Percentiles rank a stretch among this genome's conserved stretches.
Evolutionary conservation across 2,113 vertebrate species (phyloP).

Genomic region (Zosterops lateralis): DNA sequence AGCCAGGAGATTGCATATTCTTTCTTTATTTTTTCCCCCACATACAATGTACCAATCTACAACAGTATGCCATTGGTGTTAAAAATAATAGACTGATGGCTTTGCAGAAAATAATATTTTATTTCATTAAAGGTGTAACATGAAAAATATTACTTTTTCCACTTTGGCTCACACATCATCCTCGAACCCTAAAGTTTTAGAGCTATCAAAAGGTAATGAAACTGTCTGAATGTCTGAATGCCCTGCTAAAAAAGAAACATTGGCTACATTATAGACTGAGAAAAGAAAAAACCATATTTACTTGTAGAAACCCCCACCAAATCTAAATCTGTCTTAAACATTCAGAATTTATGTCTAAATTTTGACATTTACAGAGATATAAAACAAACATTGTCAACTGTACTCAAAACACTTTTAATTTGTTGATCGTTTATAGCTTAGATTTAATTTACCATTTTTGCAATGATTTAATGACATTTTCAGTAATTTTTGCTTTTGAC

Average conservation of each 20-base stretch:
- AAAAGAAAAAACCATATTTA: background rate
- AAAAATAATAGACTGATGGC: background rate
- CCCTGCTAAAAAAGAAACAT: background rate
- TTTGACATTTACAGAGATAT: background rate
- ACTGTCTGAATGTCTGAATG: background rate
- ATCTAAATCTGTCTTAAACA: background rate
- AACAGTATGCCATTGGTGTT: background rate
- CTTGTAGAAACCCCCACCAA: background rate
- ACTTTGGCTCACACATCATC: background rate
- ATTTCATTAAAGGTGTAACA: background rate
- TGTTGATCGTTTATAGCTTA: conserved; percentile 17
- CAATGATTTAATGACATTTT: conserved; percentile 31
- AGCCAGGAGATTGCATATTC: background rate
- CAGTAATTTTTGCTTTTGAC: conserved; percentile 45
- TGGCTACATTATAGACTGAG: background rate
- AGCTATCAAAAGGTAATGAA: background rate
- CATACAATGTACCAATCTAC: background rate
- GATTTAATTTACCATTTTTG: conserved; percentile 27
- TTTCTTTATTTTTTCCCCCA: background rate
- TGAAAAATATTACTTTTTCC: background rate
- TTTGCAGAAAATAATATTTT: background rate
- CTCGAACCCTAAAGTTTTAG: background rate
- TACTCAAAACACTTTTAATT: conserved; percentile 7
- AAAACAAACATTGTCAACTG: background rate
- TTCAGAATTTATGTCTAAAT: background rate